These are phyloP conservation scores for Baryphthengus martii DNA, from an alignment of 2,113 vertebrate genomes.

Conservation along the genomic window DNA sequence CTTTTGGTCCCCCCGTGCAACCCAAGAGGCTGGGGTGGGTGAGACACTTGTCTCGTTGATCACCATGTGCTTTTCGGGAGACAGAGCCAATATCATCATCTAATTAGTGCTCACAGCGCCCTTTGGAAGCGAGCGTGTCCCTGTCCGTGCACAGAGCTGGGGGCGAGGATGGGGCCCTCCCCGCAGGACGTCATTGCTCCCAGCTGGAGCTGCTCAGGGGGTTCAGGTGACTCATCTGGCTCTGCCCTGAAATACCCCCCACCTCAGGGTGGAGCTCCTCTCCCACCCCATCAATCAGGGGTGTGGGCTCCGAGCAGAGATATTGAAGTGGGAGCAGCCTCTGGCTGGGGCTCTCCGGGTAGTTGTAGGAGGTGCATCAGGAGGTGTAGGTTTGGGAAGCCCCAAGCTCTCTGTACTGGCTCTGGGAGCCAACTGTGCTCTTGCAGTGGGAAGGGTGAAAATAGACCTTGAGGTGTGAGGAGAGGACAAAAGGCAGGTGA, in stretches of 20 bases:
- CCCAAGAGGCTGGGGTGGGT: not conserved
- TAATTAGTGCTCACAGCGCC: accelerated
- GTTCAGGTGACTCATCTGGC: not conserved
- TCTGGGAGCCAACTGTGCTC: not conserved
- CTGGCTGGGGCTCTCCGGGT: accelerated
- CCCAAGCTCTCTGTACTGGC: not conserved
- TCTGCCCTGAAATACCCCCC: not conserved
- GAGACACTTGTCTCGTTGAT: not conserved
- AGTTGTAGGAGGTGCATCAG: accelerated
- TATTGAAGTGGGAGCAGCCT: not conserved
- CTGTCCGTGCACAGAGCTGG: too few species aligned
- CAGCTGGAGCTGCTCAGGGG: not conserved
- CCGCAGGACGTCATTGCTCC: not conserved
- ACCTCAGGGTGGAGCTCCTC: accelerated
- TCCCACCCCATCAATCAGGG: accelerated
- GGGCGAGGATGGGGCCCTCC: not conserved
- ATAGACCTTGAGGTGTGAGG: accelerated
- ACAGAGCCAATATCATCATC: not conserved
- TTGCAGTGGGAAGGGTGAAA: accelerated
- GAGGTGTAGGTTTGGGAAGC: not conserved
- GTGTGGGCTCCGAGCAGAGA: accelerated
- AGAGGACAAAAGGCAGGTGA: not conserved
- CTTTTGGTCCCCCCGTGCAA: accelerated
- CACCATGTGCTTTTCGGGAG: not conserved
- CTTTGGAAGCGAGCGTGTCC: not conserved